A percentile compares a stretch with the other conserved stretches of the same genome.
phyloP scores from a whole-genome alignment of 2,888 invertebrate species.

The Exocentrus adspersus region DNA sequence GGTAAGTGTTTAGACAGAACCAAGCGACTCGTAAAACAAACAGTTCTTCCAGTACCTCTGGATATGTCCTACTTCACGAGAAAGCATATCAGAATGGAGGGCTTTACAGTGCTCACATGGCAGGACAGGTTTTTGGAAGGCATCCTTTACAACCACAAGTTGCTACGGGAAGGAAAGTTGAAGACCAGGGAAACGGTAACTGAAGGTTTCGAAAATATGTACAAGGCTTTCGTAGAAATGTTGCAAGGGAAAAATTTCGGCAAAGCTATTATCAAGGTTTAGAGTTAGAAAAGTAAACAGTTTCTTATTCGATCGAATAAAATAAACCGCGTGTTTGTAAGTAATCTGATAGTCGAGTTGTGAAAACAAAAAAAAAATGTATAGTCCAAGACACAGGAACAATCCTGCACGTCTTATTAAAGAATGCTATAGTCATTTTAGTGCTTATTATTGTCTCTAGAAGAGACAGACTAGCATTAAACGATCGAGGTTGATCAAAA shows the following conservation, averaged over 20 bases:
- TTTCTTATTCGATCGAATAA: too few relatives aligned
- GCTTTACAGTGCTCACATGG: slow-evolving; percentile 49
- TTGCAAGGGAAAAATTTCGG: slow-evolving; percentile 50
- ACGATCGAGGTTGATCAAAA: too few relatives aligned
- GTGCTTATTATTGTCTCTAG: too few relatives aligned
- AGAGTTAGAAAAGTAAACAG: neutral
- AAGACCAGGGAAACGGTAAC: slow-evolving; percentile 76
- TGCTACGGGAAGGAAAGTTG: slow-evolving; percentile 76
- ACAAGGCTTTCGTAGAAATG: slow-evolving; percentile 51
- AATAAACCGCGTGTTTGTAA: too few relatives aligned
- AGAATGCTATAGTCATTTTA: too few relatives aligned
- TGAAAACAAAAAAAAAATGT: too few relatives aligned
- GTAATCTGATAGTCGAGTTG: too few relatives aligned
- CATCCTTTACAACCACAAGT: slow-evolving; percentile 70
- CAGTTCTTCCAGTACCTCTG: slow-evolving; percentile 25
- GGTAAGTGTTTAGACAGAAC: too few relatives aligned
- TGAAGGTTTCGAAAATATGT: slow-evolving; percentile 67
- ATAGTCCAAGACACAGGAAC: too few relatives aligned
- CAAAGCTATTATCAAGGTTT: slow-evolving; percentile 56
- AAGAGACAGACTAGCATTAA: too few relatives aligned
- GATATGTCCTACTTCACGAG: slow-evolving; percentile 42
- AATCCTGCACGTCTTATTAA: too few relatives aligned
- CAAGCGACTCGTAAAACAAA: too few relatives aligned
- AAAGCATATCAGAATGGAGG: slow-evolving; percentile 50
- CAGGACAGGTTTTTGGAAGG: slow-evolving; percentile 71